phyloP scores from a whole-genome alignment of 1,140 invertebrate genomes.

The Aphidius gifuensis region DNA sequence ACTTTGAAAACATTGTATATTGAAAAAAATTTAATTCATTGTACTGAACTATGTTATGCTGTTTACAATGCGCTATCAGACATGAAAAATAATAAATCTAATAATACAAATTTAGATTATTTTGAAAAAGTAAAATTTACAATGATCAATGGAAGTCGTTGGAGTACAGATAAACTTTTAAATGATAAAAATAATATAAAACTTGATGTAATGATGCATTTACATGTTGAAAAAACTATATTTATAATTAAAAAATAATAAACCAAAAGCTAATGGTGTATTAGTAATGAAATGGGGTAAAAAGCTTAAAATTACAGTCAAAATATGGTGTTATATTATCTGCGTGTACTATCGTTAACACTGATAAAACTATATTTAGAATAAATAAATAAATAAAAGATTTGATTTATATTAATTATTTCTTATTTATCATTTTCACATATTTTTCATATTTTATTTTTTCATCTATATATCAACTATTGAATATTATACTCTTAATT shows the following conservation, averaged over 20 bases:
- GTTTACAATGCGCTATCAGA: conserved; percentile 62
- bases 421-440: too few relatives aligned
- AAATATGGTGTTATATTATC: conserved; percentile 66
- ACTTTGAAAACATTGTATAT: too few relatives aligned
- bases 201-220: conserved; percentile 57
- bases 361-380: too few relatives aligned
- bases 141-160: conserved; percentile 61
- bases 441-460: too few relatives aligned
- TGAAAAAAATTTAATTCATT: conserved; percentile 38
- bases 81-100: conserved; percentile 52
- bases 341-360: too few relatives aligned
- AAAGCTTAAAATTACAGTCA: conserved; percentile 52
- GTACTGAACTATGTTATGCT: conserved; percentile 59
- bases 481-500: too few relatives aligned
- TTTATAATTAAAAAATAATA: conserved; percentile 48
- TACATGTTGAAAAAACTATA: conserved; percentile 59
- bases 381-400: too few relatives aligned
- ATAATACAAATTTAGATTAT: conserved; percentile 39
- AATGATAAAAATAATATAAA: conserved; percentile 33
- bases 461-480: too few relatives aligned
- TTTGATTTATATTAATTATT: too few relatives aligned
- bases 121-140: conserved; percentile 61
- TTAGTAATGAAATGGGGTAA: conserved; percentile 49
- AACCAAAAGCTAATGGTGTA: conserved; percentile 51
- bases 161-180: conserved; percentile 59